Evolutionary conservation across 2,888 invertebrate genomes (phyloP), one percentile per base, ranked within the genome.

Genomic region (Geophilus truncorum): DNA sequence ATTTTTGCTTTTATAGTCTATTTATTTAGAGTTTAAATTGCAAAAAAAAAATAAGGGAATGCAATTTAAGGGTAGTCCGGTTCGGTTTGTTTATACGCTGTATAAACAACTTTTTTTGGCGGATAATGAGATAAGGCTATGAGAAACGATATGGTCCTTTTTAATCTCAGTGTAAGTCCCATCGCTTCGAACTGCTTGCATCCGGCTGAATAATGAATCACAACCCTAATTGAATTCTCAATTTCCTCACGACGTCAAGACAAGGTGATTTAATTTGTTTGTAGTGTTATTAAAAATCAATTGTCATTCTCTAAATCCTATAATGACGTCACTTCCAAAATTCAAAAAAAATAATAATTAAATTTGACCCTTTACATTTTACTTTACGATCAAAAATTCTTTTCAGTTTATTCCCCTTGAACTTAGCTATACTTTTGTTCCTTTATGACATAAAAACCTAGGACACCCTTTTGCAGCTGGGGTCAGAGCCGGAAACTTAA

Each of bases 391-490:
- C 9, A 9, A 51, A 51, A 51, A 51, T 51, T 51, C 51, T 51
- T 1, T 15, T 0, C 25, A 70, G 70, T 70, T 70, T 70, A 70
- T 70, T 70, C 70, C 70, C 70, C 70, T 70, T 28, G 9, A 70
- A 28, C 3, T 70, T 28, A 70, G 12, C 70, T 70, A 28, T 7
- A 23, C 23, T 70, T 62, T 70, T 70, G 28, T 70, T 28, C 70
- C 25, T 70, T 28, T 51, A n/a, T 51, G 51, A 4, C 51, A 51
- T 18, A n/a, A 15, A 51, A 40, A 51, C 51, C 51, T 51, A 51
- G n/a, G 70, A 70, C 25, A 70, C 70, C 70, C 70, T 28, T 70
- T 25, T 70, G 70, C 70, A 70, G 70, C 70, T 70, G 70, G 18
- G 51, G 51, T 51, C 51, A 51, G 1, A 40, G 10, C 40, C 15